Evolutionary conservation across 2,113 vertebrate genomes (phyloP), one percentile per base, ranked within the genome.

Genomic region (Trinectes maculatus): DNA sequence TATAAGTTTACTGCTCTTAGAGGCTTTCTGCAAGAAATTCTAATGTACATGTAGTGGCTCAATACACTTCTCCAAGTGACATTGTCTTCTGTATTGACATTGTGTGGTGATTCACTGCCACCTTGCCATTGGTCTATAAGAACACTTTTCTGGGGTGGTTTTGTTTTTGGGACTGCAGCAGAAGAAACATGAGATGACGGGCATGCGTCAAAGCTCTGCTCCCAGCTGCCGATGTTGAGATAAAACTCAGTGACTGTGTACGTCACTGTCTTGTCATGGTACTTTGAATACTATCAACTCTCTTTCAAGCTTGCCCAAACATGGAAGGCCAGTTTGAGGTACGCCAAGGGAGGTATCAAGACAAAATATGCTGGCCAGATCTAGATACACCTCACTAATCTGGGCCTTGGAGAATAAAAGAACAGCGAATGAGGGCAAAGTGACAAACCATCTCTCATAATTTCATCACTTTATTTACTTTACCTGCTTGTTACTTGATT

Each of bases 241-340:
- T 92, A 90, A 90, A 61, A 6, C 42, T 25, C 64, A 22, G 62
- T 34, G 54, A 64, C 69, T 75, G 59, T 52, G 81, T 91, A 90
- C 87, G 89, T 92, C 91, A 92, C 77, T 85, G 70, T 61, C 73
- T 83, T 77, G 87, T 79, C 76, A 67, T 72, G 72, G 62, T 60
- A 64, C 87, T 90, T 86, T 89, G 88, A 89, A 87, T 84, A 54
- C 86, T 85, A 89, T 91, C 91, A 84, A 79, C 51, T 79, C 53
- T 64, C 84, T 91, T 91, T 91, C 65, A 89, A 79, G 78, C 71
- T 72, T 47, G 82, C 74, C 61, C 82, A 90, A 92, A 89, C 88
- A 88, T 58, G 68, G 79, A 70, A 70, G 60, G 74, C 61, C 80
- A 72, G 74, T 79, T 65, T 71, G 77, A 74, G 88, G 82, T 82